Base-by-base conservation (phyloP, 2,797 vertebrate species). In the Takifugu rubripes region DNA sequence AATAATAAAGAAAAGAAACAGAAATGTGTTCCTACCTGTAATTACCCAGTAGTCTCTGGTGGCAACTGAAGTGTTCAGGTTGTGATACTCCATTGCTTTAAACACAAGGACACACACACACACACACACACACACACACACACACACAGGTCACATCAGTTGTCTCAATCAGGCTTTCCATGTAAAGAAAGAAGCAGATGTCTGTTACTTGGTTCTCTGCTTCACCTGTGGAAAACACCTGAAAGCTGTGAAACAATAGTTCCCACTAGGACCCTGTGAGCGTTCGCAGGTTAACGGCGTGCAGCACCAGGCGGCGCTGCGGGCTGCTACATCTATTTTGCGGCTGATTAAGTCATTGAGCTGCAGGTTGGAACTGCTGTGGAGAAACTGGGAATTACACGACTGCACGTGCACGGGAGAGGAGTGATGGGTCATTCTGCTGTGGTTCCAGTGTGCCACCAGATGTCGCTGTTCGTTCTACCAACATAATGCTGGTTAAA, bases 31-130 rank as follows among this genome's bases (percentile, higher is more conserved):
- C 77, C 17, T 94, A 98, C 97, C 97, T 96, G 97, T 98, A 76
- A 96, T 94, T 47, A 98, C 94, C 97, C 97, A 99, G 77, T 94
- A 95, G 84, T 96, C 93, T 88, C 93, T 94, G 45, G 97, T 99
- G 64, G 93, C 91, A 60, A 91, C 76, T 1, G 97, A 98, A 46
- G 93, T 94, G 83, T 98, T 96, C 50, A 99, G 94, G 88, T 95
- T 98, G 83, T 97, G 95, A 79, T 98, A 99, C 82, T 98, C 95
- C 89, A 98, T 73, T 3, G 96, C 96, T 98, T 24, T 25, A 25
- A 25, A 25, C 3, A 25, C 17, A 77, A 78, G 8, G 5, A 71
- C 5, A 70, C 49, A 50, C 57, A 59, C 12, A 40, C 36, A 40
- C 36, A 40, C 36, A 40, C 36, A 14, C 36, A 40, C 36, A 40